A percentile compares a stretch with the other conserved stretches of the same genome.
Conservation (phyloP, 2,113 vertebrate genomes). For the Crotalus horridus region DNA sequence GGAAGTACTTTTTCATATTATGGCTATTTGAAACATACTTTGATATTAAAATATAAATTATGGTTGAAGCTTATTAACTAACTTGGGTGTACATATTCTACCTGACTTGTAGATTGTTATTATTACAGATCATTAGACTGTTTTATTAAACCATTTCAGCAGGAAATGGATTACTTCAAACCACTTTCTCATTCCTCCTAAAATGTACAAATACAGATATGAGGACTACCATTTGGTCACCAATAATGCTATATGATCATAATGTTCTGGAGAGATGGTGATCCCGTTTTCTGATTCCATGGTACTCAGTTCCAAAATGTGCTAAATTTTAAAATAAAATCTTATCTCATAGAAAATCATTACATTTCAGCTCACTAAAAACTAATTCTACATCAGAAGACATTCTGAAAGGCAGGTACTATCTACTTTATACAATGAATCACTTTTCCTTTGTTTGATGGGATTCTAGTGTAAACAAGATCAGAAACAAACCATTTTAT, state of each 20-base stretch:
- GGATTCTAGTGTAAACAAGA: background rate
- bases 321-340: background rate
- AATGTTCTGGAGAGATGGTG: background rate
- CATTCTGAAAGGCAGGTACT: background rate
- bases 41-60: background rate
- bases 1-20: background rate
- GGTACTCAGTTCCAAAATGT: background rate
- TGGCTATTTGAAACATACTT: background rate
- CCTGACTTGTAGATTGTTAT: background rate
- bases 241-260: background rate
- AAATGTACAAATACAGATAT: background rate
- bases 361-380: background rate
- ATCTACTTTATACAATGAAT: background rate
- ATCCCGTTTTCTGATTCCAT: background rate
- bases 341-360: background rate
- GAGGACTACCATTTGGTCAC: background rate
- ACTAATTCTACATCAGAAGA: background rate
- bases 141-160: background rate
- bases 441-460: background rate
- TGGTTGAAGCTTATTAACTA: background rate
- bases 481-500: background rate
- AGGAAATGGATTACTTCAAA: background rate
- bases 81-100: background rate
- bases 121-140: background rate
- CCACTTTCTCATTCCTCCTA: background rate